Base-by-base conservation (phyloP, 2,888 invertebrate species). In the Drosophila silvestris region DNA sequence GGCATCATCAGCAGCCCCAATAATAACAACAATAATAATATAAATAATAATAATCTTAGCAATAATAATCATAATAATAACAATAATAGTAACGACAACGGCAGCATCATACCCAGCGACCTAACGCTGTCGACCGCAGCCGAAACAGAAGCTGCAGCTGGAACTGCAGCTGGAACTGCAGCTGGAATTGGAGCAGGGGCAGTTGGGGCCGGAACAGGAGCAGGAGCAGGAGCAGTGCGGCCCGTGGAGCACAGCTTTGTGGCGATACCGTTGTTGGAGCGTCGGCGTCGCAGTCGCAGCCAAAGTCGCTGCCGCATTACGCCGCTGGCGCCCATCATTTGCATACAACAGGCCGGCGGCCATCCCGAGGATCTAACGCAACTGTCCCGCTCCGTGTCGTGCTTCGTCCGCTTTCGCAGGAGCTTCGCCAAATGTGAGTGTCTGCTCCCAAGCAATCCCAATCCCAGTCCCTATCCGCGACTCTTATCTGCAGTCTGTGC, bases 341-440 rank as follows among this genome's bases (percentile, higher is more conserved):
- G 91, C 81, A 76, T 90, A 63, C 89, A 78, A 63, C 89, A 80
- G 53, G 76, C 72, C 67, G 82, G 74, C 32, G 61, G 74, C 30
- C 80, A 81, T 68, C 70, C 78, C 52, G 82, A 84, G 54, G 70
- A 90, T 26, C 71, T 83, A 3, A 77, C 70, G 9, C 84, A 82
- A 39, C 64, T 89, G 5, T 76, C 91, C 12, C 85, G 76, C 28
- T 75, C 82, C 52, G 77, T 69, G 16, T 90, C 92, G 66, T 92
- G 91, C 72, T 88, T 92, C 51, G 84, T 88, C 63, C 91, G 92
- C 22, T 75, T 92, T 63, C 91, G 92, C 64, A 77, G 81, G 54
- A 79, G 81, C 65, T 88, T 89, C 44, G 68, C 71, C 68, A 91
- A 88, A 76, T 78, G 92, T 92, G 81, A 90, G 92, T 84, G 26